A percentile compares a stretch with the other conserved stretches of the same genome.
Conservation (phyloP, 2,797 vertebrate genomes). For the Xyrichtys novacula region DNA sequence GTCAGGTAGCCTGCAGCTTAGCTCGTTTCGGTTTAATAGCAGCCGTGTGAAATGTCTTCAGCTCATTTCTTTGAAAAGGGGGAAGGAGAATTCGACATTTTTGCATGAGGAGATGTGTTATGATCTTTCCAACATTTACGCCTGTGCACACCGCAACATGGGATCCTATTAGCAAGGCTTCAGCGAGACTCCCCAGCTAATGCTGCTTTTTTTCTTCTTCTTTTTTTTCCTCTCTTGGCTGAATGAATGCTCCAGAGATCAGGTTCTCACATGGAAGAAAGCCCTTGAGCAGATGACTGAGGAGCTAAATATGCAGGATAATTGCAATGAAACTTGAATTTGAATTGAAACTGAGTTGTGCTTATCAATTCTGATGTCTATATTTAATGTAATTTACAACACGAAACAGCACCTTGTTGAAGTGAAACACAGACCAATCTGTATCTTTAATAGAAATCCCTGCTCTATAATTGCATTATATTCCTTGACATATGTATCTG, state of each 20-base stretch:
- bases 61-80: constrained; percentile 67
- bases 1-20: constrained; percentile 32
- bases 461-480: not conserved
- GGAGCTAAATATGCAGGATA: constrained; percentile 36
- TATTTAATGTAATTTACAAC: constrained; percentile 7
- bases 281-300: constrained; percentile 39
- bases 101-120: constrained; percentile 62
- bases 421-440: not conserved
- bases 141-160: constrained; percentile 60
- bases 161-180: constrained; percentile 74
- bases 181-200: constrained; percentile 57
- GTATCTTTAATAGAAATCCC: not conserved
- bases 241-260: constrained; percentile 57
- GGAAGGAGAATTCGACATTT: constrained; percentile 70
- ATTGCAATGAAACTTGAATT: constrained; percentile 41
- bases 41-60: constrained; percentile 51
- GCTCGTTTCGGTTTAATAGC: constrained; percentile 53
- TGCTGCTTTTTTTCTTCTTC: constrained; percentile 32
- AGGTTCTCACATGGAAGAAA: constrained; percentile 50
- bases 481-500: no score
- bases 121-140: constrained; percentile 66
- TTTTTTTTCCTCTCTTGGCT: constrained; percentile 56
- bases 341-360: constrained; percentile 1
- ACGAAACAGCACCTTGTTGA: not conserved
- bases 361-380: constrained; percentile 17